Base-by-base conservation (phyloP, 2,113 vertebrate species). In the Emberiza fucata region DNA sequence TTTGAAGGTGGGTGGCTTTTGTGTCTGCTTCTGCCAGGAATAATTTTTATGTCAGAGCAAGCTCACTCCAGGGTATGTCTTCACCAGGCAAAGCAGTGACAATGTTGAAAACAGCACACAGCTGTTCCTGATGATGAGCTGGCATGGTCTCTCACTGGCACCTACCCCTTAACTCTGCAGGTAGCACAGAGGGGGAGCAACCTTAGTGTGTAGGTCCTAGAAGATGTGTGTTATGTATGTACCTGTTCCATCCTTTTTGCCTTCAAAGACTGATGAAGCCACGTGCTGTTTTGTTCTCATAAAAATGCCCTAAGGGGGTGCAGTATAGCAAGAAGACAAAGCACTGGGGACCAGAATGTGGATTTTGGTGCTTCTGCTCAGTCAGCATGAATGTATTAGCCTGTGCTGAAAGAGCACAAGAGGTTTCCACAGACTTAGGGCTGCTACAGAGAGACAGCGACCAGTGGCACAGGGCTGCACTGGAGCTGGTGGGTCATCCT, bases 1-100 rank as follows among this genome's bases (percentile, higher is more conserved):
- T 92, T 93, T 88, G 61, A 84, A 94, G 77, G 72, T 86, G 47
- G 56, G 40, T 71, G 80, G 1, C 33, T 90, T 91, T 78, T 76
- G 31, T 86, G 59, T 95, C 71, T 94, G 39, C 77, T 85, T 96
- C 90, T 90, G 42, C 84, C 83, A 29, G 53, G 95, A 94, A 37
- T 94, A 12, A 82, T 84, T 93, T 84, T 77, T 76, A 47, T 94
- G 75, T 85, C 81, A 86, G 2, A 10, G 24, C 3, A 3, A 72
- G 44, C 51, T 87, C 53, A 44, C 28, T 73, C 39, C 40, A 59
- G 47, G 56, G 23, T 82, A 54, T 68, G 27, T 78, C 80, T 96
- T 86, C 29, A 68, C n/a, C 44, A 77, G 59, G 40, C 51, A 84
- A 78, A 83, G n/a, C 31, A 78, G 21, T 50, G 60, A 45, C 44